Percentiles rank a stretch among this genome's conserved stretches.
Conservation (phyloP, 2,113 vertebrate genomes). For the Tapirus terrestris region DNA sequence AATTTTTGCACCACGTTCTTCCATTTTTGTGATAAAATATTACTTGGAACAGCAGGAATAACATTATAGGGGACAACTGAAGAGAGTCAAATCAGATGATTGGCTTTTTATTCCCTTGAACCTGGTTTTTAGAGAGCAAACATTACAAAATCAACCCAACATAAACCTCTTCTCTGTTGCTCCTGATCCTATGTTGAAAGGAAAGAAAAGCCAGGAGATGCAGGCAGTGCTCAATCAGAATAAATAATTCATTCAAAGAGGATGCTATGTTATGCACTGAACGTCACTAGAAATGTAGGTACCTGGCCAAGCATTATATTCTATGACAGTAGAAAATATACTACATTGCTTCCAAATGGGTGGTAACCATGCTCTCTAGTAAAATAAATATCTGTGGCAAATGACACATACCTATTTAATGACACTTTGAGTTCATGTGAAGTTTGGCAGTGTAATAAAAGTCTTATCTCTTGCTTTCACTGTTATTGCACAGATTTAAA, state of each 20-base stretch:
- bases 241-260: slow-evolving; percentile 73
- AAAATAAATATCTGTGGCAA: slow-evolving; percentile 91
- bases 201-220: not conserved
- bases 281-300: slow-evolving; percentile 43
- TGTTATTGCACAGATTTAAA: slow-evolving; percentile 92
- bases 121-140: slow-evolving; percentile 33
- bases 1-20: not conserved
- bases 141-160: not conserved
- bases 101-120: slow-evolving; percentile 23
- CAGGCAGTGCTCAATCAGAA: slow-evolving; percentile 41
- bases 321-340: slow-evolving; percentile 72
- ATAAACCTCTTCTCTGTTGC: not conserved
- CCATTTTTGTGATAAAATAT: not conserved
- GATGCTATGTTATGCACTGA: not conserved
- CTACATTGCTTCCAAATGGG: slow-evolving; percentile 85
- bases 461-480: slow-evolving; percentile 93
- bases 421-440: slow-evolving; percentile 91
- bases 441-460: slow-evolving; percentile 94
- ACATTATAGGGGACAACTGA: not conserved
- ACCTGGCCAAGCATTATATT: slow-evolving; percentile 65
- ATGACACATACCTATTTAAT: slow-evolving; percentile 92
- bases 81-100: not conserved
- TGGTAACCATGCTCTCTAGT: slow-evolving; percentile 87
- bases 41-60: not conserved
- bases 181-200: not conserved